Evolutionary conservation across 2,888 invertebrate species (phyloP), one percentile per base, ranked within the genome.

Genomic region (Calliopum simillimum): DNA sequence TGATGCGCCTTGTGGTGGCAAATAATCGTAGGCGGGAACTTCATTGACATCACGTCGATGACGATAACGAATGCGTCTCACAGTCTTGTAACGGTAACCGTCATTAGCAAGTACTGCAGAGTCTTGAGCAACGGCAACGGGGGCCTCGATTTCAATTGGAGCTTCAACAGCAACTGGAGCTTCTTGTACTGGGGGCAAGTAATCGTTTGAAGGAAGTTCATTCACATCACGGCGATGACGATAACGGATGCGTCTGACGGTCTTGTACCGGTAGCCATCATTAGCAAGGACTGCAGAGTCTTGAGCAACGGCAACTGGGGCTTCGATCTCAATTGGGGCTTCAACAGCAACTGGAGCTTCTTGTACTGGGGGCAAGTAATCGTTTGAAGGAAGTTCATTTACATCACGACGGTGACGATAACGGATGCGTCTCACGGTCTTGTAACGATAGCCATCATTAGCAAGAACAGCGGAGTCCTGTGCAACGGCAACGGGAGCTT

Each of bases 51-150:
- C 74, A 61, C 74, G 75, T 14, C 76, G 76, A 0, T 64, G 55
- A 25, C 78, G 74, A 19, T 71, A 74, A 33, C 76, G 75, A n/a
- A 78, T 75, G 62, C 82, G 81, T 70, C 78, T 80, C 23, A 83
- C 81, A 59, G 83, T 83, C 78, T 84, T 83, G 81, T 83, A 83
- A 71, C 83, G 84, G 77, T 83, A 83, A 55, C 83, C 83, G 79
- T 84, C 83, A 77, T 83, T 79, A 71, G 78, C 77, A 11, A 74
- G 59, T 23, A 66, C 51, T 13, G 76, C 75, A 8, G 72, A 70
- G 16, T 72, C 68, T 41, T 70, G 70, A 41, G 63, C 69, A 43
- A 53, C 62, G 55, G 59, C 68, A 61, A 63, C 64, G 33, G 69
- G 72, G 21, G 70, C 68, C 63, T 70, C 71, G 23, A 55, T 62